Evolutionary conservation across 2,797 vertebrate genomes (phyloP), one percentile per base, ranked within the genome.

Genomic region (Spinus pinus): DNA sequence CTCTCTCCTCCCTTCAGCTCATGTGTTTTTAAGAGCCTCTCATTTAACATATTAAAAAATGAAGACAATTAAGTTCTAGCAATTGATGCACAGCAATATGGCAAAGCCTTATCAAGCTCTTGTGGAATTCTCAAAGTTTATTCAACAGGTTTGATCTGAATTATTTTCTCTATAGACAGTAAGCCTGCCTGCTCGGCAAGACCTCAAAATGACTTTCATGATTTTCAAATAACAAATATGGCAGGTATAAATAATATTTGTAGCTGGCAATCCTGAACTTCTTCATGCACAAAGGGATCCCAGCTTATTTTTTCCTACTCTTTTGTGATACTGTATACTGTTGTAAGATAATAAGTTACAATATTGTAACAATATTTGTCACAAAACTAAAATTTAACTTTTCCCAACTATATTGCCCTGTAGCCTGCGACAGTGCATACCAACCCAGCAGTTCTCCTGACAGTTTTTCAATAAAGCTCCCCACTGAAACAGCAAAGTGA

Each of bases 401-500:
- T 60, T 35, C 33, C 41, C 69, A 67, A n/a, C 42, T 14, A 8
- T 3, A 66, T 6, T 0, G 0, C 37, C 37, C 23, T 41, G 2
- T 1, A 82, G 60, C 9, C 56, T 42, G 14, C 15, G 54, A 21
- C 5, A 16, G 19, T 1, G 3, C 21, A 4, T 0, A 46, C 4
- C 15, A 60, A 31, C 28, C 13, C 15, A 30, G 30, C 12, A 37
- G 31, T 4, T 70, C 37, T 35, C 42, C 56, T 21, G 33, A 62
- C 14, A 56, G 6, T 10, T 57, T 8, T 42, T 46, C 35, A 49
- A n/a, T 18, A 64, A 80, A 87, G 27, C 17, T 56, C 64, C 15
- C 28, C 8, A 5, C n/a, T 14, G 25, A 67, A 67, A 58, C 30
- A 53, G 22, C 21, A 88, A 90, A 71, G 14, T 10, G n/a, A 69